Evolutionary conservation across 1,140 invertebrate genomes (phyloP), one percentile per base, ranked within the genome.

Genomic region (Pissodes strobi): DNA sequence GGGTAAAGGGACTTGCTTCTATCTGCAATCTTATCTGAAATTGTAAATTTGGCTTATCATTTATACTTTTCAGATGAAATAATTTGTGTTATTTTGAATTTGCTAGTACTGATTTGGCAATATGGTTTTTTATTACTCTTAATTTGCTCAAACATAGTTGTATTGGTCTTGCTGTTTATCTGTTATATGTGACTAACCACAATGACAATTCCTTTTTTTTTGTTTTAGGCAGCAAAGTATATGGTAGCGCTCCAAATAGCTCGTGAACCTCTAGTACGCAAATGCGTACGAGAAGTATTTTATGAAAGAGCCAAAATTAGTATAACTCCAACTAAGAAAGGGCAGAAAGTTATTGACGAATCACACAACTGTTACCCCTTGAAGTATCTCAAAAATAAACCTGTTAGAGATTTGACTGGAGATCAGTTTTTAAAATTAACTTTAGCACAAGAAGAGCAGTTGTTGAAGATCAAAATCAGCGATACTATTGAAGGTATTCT

Each of bases 361-460:
- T 88, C 89, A 65, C 95, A 99, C 79, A 85, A 88, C 0, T 91
- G 93, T 62, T 94, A 87, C 27, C 84, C 85, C 2, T 87, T 97
- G 83, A 99, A 98, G 73, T 99, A 98, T 77, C 72, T 99, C 5
- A 93, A 92, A 73, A 91, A 94, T 72, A 99, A 99, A 77, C 96
- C 96, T 0, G 92, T 99, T 0, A 83, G 88, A 8, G 93, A 97
- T 77, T 80, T 99, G 6, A 85, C 87, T 3, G 90, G 89, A 1
- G 97, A 99, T 69, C 92, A 97, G 74, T 99, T 91, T 79, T 80
- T 99, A 1, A 90, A 92, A 72, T 75, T 97, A 17, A 73, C 82
- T 0, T 88, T 93, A 69, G 94, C 93, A 1, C 91, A 94, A 69
- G 89, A 95, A 63, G 94, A 97, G 76, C 91, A 93, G 64, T 77